Evolutionary conservation across 2,113 vertebrate genomes (phyloP), one percentile per base, ranked within the genome.

Genomic region (Puma concolor): DNA sequence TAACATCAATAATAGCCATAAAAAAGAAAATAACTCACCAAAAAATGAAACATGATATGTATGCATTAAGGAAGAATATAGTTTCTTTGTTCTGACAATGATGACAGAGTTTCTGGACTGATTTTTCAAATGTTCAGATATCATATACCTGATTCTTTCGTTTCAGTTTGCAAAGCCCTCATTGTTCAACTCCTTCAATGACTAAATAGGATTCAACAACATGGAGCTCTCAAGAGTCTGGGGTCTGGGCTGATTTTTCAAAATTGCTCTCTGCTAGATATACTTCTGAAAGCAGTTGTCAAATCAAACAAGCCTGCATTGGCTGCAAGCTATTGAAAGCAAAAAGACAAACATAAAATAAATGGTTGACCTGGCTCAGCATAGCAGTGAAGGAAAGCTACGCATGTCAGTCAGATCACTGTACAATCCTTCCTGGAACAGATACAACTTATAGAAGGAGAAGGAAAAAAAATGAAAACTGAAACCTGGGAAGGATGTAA

Each of bases 201-300:
- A 94, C 83, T 97, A 67, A 92, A 92, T 21, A 83, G 29, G 33
- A 89, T 66, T 84, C 67, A 92, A 76, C 14, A 93, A 95, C 19
- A 81, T 10, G 29, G 44, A 82, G 17, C n/a, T 41, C 86, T 95
- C 74, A 83, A 94, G 94, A 89, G 63, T 87, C 52, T 90, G 6
- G 50, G n/a, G 15, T 95, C 72, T 87, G 69, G 29, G 23, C 48
- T 91, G 74, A 92, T 81, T 95, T 95, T 91, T 77, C 67, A 95
- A 95, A 98, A 96, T 97, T 91, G 27, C 33, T 94, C 13, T 96
- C 50, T 95, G 52, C 52, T 63, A 85, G 80, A 63, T 81, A 93
- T 36, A 87, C 41, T 95, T 96, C 63, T 96, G 90, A 98, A 98
- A 96, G 94, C 57, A 94, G 80, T 38, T 98, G 97, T 94, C 60